A percentile compares a stretch with the other conserved stretches of the same genome.
phyloP scores from a whole-genome alignment of 2,888 invertebrate species.

The Nasonovia ribisnigri region DNA sequence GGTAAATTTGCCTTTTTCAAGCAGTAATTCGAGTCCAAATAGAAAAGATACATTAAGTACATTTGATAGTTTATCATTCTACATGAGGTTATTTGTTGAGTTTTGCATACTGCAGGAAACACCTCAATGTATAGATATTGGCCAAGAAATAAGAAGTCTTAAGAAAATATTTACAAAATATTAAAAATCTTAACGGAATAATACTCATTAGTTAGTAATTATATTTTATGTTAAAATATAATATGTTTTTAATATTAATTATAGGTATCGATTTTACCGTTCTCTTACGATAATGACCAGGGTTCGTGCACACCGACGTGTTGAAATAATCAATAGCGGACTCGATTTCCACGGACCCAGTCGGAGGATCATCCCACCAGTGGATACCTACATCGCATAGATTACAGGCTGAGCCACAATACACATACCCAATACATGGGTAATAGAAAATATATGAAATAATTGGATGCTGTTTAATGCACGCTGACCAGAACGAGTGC shows the following conservation, averaged over 20 bases:
- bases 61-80: not conserved
- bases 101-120: not conserved
- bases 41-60: not conserved
- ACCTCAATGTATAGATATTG: not conserved
- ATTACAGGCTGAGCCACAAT: not conserved
- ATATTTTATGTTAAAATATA: not conserved
- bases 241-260: not conserved
- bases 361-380: not conserved
- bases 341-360: not conserved
- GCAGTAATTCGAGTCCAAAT: not conserved
- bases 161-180: too few species aligned
- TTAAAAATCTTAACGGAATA: not conserved
- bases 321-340: not conserved
- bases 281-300: not conserved
- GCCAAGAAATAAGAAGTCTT: not conserved
- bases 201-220: not conserved
- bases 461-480: constrained; percentile 50
- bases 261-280: not conserved
- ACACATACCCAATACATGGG: not conserved
- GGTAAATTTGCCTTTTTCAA: not conserved
- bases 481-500: constrained; percentile 58
- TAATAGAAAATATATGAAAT: not conserved
- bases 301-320: not conserved
- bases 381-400: not conserved
- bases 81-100: not conserved